Evolutionary conservation across 2,888 invertebrate genomes (phyloP).

Genomic region (Ashinkailepas kermadecensis): DNA sequence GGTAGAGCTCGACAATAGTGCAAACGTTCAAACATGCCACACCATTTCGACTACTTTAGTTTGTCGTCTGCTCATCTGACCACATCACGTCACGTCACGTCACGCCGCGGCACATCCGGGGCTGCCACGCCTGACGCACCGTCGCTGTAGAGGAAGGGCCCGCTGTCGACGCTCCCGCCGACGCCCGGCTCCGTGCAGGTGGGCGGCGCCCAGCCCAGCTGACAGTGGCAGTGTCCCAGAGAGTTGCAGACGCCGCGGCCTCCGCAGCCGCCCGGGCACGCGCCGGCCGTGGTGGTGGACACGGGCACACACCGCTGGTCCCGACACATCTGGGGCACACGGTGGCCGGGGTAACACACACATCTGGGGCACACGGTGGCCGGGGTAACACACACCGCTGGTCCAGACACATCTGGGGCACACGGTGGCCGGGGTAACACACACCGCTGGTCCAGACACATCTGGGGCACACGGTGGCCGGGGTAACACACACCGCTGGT

Average conservation of each 20-base stretch:
- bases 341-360: neutral
- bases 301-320: constrained; percentile 76
- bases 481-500: no score
- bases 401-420: no score
- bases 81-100: no score
- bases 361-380: no score
- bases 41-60: no score
- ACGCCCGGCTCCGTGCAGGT: constrained; percentile 74
- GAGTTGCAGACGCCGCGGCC: constrained; percentile 83
- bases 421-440: no score
- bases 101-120: constrained; percentile 36
- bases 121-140: constrained; percentile 72
- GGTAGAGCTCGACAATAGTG: no score
- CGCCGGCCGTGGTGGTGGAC: constrained; percentile 47
- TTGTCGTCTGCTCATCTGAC: no score
- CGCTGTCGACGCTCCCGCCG: constrained; percentile 80
- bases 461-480: no score
- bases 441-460: no score
- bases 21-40: no score
- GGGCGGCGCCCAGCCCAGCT: constrained; percentile 79
- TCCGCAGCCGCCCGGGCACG: constrained; percentile 63
- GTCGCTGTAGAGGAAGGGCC: neutral
- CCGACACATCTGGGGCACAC: constrained; percentile 69
- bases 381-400: no score
- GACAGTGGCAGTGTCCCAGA: constrained; percentile 88